These are phyloP conservation scores for Oopsacas minuta DNA, from an alignment of 37 sponge, comb jelly and placozoan genomes.

Conservation along the genomic window DNA sequence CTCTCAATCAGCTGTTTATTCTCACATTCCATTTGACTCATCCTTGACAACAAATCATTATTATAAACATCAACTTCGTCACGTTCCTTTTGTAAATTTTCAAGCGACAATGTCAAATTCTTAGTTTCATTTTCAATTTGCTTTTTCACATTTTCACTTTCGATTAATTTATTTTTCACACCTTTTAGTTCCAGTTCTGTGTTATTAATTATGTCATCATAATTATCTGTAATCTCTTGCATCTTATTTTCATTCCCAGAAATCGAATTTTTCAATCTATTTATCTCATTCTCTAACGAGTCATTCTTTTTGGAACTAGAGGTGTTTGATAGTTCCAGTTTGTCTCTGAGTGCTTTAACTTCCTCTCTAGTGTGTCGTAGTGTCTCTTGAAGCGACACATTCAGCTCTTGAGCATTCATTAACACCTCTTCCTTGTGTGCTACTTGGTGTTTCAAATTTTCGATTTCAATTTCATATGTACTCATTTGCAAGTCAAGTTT, in stretches of 20 bases:
- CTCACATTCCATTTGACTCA: neutral
- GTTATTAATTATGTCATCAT: neutral
- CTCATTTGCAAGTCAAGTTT: neutral
- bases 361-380: neutral
- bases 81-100: neutral
- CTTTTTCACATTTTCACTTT: neutral
- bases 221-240: neutral
- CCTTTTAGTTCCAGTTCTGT: neutral
- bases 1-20: neutral
- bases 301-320: neutral
- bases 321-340: slow-evolving; percentile 3
- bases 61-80: slow-evolving; percentile 7
- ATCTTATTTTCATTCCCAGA: neutral
- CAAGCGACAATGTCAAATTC: neutral
- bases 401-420: neutral
- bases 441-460: slow-evolving; percentile 6
- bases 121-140: slow-evolving; percentile 12
- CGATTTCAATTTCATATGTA: neutral
- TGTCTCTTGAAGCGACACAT: slow-evolving; percentile 13
- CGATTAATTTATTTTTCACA: neutral
- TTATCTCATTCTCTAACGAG: neutral
- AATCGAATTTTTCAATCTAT: neutral
- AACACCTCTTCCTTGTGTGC: slow-evolving; percentile 19
- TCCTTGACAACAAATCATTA: neutral
- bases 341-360: neutral